Evolutionary conservation across 2,888 invertebrate genomes (phyloP).

Genomic region (Nephrotoma appendiculata): DNA sequence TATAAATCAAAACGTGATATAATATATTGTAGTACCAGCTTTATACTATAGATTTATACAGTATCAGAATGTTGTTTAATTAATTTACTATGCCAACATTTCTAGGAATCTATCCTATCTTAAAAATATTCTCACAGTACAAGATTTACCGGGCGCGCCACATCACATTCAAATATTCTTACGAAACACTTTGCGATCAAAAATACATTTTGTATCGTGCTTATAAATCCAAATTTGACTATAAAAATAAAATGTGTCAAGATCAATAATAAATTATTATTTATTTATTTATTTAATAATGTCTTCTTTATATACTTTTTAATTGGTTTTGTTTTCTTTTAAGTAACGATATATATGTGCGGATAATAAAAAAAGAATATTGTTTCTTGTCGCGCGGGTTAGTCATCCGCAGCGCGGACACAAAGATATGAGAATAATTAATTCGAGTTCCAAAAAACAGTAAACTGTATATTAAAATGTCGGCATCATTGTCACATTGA

Average conservation of each 20-base stretch:
- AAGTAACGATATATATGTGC: background rate
- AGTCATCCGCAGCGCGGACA: background rate
- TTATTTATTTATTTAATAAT: constrained; percentile 1
- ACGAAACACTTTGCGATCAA: background rate
- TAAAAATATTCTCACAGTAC: background rate
- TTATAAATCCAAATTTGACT: background rate
- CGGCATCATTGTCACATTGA: background rate
- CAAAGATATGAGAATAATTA: background rate
- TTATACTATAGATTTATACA: background rate
- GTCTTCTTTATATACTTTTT: background rate
- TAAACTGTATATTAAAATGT: too few relatives aligned
- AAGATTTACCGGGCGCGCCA: background rate
- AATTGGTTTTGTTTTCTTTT: background rate
- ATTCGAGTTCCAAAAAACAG: background rate
- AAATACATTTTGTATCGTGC: background rate
- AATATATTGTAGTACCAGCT: background rate
- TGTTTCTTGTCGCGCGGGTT: background rate
- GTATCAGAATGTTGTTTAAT: background rate
- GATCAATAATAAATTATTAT: constrained; percentile 3
- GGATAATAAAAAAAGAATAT: background rate
- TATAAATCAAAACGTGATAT: background rate
- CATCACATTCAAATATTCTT: background rate
- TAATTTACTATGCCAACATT: background rate
- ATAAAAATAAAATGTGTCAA: constrained; percentile 1
- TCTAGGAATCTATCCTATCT: background rate